Percentiles rank a stretch among this genome's conserved stretches.
Evolutionary conservation across 2,888 invertebrate species (phyloP).

Genomic region (Punctoribates punctum): DNA sequence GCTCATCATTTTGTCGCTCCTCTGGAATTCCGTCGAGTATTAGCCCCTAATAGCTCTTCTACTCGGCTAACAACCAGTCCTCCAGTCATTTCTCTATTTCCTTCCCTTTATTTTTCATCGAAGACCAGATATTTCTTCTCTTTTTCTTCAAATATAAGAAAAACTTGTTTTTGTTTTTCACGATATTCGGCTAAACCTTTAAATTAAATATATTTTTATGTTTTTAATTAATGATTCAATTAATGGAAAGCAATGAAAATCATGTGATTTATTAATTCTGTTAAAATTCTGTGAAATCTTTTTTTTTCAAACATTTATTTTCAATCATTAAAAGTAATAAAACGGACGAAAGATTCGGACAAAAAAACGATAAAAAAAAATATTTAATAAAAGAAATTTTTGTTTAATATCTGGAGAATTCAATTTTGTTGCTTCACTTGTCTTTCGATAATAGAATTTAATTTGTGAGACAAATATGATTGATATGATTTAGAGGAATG

Average conservation of each 20-base stretch:
- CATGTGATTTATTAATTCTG: neutral
- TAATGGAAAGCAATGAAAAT: slow-evolving; percentile 20
- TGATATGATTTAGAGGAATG: slow-evolving; percentile 25
- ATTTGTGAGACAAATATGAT: slow-evolving; percentile 24
- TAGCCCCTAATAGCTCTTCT: slow-evolving; percentile 13
- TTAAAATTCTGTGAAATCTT: neutral
- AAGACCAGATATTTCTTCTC: too few species aligned
- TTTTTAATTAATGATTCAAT: neutral
- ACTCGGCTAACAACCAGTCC: neutral
- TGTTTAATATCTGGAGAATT: slow-evolving; percentile 19
- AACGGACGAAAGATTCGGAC: neutral
- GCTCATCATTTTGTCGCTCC: slow-evolving; percentile 26
- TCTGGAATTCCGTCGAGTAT: slow-evolving; percentile 16
- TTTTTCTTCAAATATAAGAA: too few species aligned
- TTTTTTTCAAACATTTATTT: neutral
- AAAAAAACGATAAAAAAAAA: neutral
- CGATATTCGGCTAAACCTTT: too few species aligned
- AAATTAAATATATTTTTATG: neutral
- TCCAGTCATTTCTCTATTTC: neutral
- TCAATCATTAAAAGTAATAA: neutral
- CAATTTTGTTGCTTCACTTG: slow-evolving; percentile 11
- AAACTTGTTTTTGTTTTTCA: too few species aligned
- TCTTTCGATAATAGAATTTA: slow-evolving; percentile 29
- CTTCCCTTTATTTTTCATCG: neutral
- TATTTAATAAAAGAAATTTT: slow-evolving; percentile 33